Percentiles rank a stretch among this genome's conserved stretches.
Evolutionary conservation across 2,888 invertebrate genomes (phyloP).

Genomic region (Drosophila limbata): DNA sequence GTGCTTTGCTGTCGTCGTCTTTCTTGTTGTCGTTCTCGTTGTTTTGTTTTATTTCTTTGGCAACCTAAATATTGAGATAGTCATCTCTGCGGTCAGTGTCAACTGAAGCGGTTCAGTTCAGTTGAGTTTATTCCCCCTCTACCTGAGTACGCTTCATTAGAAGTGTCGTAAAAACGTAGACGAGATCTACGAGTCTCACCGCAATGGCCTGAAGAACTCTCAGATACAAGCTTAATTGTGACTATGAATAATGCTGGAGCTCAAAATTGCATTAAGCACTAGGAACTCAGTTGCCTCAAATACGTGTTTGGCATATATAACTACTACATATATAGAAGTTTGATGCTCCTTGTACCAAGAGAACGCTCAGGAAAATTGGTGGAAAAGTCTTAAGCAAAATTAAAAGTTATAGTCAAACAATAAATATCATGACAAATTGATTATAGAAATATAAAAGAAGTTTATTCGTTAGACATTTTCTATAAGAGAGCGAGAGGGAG

Average conservation of each 20-base stretch:
- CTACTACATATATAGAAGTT: too few species aligned
- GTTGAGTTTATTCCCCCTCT: slow-evolving; percentile 36
- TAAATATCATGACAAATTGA: background rate
- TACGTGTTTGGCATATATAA: slow-evolving; percentile 51
- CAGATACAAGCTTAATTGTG: slow-evolving; percentile 43
- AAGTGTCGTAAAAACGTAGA: slow-evolving; percentile 58
- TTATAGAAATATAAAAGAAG: too few species aligned
- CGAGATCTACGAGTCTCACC: slow-evolving; percentile 28
- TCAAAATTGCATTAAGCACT: slow-evolving; percentile 41
- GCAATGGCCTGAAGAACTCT: slow-evolving; percentile 9
- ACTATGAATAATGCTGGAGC: slow-evolving; percentile 27
- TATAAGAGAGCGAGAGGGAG: too few species aligned
- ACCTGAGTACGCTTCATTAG: slow-evolving; percentile 59
- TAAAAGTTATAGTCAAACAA: background rate
- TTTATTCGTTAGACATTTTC: too few species aligned
- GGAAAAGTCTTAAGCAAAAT: background rate
- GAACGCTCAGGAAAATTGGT: background rate
- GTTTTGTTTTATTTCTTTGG: slow-evolving; percentile 64
- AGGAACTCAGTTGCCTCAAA: slow-evolving; percentile 18
- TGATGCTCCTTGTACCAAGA: background rate
- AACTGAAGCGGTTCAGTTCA: slow-evolving; percentile 53
- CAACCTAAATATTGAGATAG: slow-evolving; percentile 79
- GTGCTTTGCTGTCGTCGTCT: slow-evolving; percentile 41
- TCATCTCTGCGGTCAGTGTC: slow-evolving; percentile 76
- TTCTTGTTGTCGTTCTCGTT: slow-evolving; percentile 14